Base-by-base conservation (phyloP, 2,113 vertebrate species). In the Pelecanoides urinatrix region DNA sequence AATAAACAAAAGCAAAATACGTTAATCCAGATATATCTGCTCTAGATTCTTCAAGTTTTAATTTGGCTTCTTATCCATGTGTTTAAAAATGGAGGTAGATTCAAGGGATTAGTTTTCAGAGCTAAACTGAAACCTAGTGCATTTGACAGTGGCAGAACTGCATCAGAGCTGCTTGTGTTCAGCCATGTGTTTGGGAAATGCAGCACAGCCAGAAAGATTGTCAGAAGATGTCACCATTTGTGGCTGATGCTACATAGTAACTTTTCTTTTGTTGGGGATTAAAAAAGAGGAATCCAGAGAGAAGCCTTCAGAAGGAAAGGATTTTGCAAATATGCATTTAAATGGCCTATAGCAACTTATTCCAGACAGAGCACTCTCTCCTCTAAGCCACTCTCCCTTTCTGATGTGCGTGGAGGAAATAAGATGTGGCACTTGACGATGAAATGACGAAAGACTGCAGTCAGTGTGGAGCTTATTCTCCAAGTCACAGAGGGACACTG, bases 161-260 rank as follows among this genome's bases (percentile, higher is more conserved):
- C 72, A 89, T 83, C 68, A 26, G 61, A 68, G 63, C 86, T 49
- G n/a, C 30, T 42, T 59, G 30, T 79, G 87, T 3, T 94, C 96
- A 96, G 87, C 75, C 81, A 29, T 38, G 93, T 87, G 88, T 90
- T 94, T 6, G 73, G 70, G 82, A 88, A 75, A 75, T 7, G 65
- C 73, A 82, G 62, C 61, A 42, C 45, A 47, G 88, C 49, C 85
- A 91, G 44, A 7, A 23, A 75, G 79, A 50, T 1, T 96, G 95
- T 85, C 91, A 79, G 16, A 89, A 95, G 79, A 94, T 85, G 91
- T 95, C 88, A 84, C 65, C 73, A 4, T 85, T 91, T 71, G 82
- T 47, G 86, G 73, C 8, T 80, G 79, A 79, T 42, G 49, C 74
- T 12, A 20, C 52, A n/a, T 40, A 88, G 78, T 47, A 76, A 79